Evolutionary conservation across 2,888 invertebrate species (phyloP).

Genomic region (Hypomecis punctinalis): DNA sequence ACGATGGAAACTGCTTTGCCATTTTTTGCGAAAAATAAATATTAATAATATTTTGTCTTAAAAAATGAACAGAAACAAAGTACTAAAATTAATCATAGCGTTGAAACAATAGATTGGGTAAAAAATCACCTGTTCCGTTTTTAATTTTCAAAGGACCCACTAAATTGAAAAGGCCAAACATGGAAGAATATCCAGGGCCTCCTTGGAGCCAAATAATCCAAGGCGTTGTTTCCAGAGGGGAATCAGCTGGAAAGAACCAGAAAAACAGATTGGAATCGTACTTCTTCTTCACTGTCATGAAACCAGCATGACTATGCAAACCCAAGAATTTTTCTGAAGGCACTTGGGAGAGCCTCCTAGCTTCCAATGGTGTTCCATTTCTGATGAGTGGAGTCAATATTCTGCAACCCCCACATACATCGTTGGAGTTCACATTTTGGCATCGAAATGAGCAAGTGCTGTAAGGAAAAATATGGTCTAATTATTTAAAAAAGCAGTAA

Average conservation of each 20-base stretch:
- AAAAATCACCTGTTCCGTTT: slow-evolving; percentile 48
- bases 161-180: slow-evolving; percentile 58
- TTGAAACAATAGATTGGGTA: background rate
- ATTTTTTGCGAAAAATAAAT: too few species aligned
- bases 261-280: slow-evolving; percentile 90
- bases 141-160: slow-evolving; percentile 59
- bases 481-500: too few species aligned
- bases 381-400: slow-evolving; percentile 31
- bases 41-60: background rate
- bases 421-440: background rate
- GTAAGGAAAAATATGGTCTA: slow-evolving; percentile 7
- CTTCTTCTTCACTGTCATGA: slow-evolving; percentile 87
- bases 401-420: slow-evolving; percentile 27
- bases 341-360: slow-evolving; percentile 28
- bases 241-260: slow-evolving; percentile 89
- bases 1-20: too few species aligned
- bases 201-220: slow-evolving; percentile 93
- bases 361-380: slow-evolving; percentile 6
- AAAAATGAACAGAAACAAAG: too few species aligned
- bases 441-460: slow-evolving; percentile 12
- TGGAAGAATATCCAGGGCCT: slow-evolving; percentile 89
- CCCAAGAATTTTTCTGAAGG: slow-evolving; percentile 24
- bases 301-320: slow-evolving; percentile 71
- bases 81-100: too few species aligned
- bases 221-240: slow-evolving; percentile 70